A percentile compares a stretch with the other conserved stretches of the same genome.
These are phyloP conservation scores for Bibio marci DNA, from an alignment of 2,888 invertebrate genomes.

Conservation along the genomic window DNA sequence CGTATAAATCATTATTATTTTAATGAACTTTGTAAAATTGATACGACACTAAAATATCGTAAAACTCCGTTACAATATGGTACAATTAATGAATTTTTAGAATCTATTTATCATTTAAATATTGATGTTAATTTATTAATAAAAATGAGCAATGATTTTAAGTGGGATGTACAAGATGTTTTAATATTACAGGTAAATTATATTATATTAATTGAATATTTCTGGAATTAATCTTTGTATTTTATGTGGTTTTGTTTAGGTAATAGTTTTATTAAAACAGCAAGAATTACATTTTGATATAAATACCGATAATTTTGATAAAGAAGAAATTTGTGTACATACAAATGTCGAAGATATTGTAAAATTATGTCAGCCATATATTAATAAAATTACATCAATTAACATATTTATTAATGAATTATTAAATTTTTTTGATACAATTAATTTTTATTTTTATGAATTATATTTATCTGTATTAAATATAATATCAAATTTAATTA, in stretches of 20 bases:
- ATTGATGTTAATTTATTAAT: constrained; percentile 23
- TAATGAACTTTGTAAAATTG: constrained; percentile 25
- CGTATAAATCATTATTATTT: constrained; percentile 27
- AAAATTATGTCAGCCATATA: constrained; percentile 22
- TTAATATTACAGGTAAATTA: constrained; percentile 20
- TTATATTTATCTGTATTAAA: constrained; percentile 26
- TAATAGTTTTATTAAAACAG: constrained; percentile 20
- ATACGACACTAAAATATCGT: constrained; percentile 20
- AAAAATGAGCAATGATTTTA: constrained; percentile 24
- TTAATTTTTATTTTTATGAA: constrained; percentile 28
- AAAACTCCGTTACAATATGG: constrained; percentile 22
- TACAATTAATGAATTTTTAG: constrained; percentile 21
- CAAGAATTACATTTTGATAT: constrained; percentile 24
- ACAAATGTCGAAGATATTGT: constrained; percentile 19
- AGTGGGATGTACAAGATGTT: constrained; percentile 25
- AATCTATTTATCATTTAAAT: constrained; percentile 22
- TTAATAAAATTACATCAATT: constrained; percentile 24
- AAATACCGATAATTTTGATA: constrained; percentile 22
- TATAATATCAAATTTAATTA: constrained; percentile 21
- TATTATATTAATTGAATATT: too few species aligned
- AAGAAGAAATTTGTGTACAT: constrained; percentile 23
- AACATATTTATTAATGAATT: constrained; percentile 15
- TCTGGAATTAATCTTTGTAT: too few species aligned
- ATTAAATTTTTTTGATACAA: constrained; percentile 2
- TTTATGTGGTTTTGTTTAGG: constrained; percentile 9